phyloP scores from a whole-genome alignment of 2,797 vertebrate species.

The Pteropus rufus region DNA sequence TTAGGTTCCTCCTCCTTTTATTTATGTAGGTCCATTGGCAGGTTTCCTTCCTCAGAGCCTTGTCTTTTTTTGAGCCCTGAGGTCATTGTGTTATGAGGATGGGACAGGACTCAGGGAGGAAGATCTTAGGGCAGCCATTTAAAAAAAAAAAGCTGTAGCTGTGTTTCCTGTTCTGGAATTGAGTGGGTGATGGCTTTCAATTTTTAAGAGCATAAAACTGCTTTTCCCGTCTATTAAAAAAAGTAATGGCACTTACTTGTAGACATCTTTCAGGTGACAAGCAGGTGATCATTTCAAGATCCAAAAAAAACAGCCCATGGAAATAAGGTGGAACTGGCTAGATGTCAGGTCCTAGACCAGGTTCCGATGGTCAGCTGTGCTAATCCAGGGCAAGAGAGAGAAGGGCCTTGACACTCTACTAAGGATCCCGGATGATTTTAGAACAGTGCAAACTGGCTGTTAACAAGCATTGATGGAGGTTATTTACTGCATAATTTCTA shows the following conservation, averaged over 20 bases:
- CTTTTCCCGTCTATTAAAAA: neutral
- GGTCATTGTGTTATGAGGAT: neutral
- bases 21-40: neutral
- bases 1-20: slow-evolving; percentile 13
- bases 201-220: slow-evolving; percentile 29
- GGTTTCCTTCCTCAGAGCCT: slow-evolving; percentile 22
- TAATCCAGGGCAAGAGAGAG: neutral
- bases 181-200: neutral
- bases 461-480: neutral
- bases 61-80: neutral
- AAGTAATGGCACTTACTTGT: neutral
- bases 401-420: neutral
- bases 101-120: neutral
- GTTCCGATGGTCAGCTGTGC: neutral
- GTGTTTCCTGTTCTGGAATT: neutral
- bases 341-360: neutral
- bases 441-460: neutral
- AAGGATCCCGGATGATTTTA: neutral
- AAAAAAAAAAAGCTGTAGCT: neutral
- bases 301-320: neutral
- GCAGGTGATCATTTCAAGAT: neutral
- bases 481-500: neutral
- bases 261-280: neutral
- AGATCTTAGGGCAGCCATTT: neutral
- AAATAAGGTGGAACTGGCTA: neutral